A percentile compares a stretch with the other conserved stretches of the same genome.
These are phyloP conservation scores for Brachyptera risi DNA, from an alignment of 2,888 invertebrate genomes.

Conservation along the genomic window DNA sequence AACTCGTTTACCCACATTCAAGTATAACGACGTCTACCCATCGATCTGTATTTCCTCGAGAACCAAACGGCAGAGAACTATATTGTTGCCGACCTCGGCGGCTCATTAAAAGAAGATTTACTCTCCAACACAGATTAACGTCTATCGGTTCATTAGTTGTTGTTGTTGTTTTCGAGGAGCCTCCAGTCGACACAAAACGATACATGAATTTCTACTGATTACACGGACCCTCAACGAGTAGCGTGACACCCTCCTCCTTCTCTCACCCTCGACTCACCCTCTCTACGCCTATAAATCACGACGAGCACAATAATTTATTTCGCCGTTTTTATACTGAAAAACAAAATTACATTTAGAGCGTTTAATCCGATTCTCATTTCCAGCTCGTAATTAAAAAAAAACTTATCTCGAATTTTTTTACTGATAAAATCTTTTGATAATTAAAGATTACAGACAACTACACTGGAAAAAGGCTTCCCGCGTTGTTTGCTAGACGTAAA, in stretches of 20 bases:
- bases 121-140: background rate
- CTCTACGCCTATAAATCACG: background rate
- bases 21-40: no score
- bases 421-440: background rate
- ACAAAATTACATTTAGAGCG: background rate
- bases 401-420: constrained; percentile 13
- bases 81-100: no score
- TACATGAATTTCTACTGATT: background rate
- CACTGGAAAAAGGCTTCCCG: no score
- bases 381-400: constrained; percentile 16
- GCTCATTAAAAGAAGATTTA: constrained; percentile 4
- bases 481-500: no score
- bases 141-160: background rate
- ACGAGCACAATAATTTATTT: constrained; percentile 6
- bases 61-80: no score
- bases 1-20: no score
- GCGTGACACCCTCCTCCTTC: no score
- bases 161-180: background rate
- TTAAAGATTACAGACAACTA: no score
- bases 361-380: constrained; percentile 19
- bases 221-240: no score
- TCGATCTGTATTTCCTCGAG: no score
- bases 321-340: background rate
- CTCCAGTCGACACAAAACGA: background rate
- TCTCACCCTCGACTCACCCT: background rate